Evolutionary conservation across 1,140 invertebrate genomes (phyloP).

Genomic region (Aphelinus certus): DNA sequence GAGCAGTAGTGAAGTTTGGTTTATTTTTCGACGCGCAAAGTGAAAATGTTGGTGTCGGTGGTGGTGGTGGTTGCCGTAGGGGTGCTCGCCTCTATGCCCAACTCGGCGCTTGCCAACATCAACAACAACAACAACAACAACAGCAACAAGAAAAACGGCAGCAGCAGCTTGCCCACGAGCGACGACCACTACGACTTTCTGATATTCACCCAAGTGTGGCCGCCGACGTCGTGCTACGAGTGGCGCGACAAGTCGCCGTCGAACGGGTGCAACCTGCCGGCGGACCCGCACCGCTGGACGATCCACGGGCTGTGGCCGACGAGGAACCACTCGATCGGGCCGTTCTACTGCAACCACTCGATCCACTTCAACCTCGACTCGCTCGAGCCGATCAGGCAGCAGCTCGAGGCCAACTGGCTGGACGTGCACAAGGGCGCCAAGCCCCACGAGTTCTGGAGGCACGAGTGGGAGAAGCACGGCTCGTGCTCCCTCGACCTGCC

Average conservation of each 20-base stretch:
- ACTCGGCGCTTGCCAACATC: too few species aligned
- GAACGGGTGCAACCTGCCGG: conserved; percentile 73
- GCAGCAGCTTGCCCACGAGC: too few species aligned
- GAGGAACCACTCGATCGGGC: conserved; percentile 72
- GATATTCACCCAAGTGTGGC: conserved; percentile 86
- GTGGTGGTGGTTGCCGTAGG: too few species aligned
- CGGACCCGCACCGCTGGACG: conserved; percentile 69
- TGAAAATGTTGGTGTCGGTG: too few species aligned
- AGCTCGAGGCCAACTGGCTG: conserved; percentile 76
- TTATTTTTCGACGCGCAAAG: too few species aligned
- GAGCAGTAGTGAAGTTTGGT: too few species aligned
- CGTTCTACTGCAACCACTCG: conserved; percentile 74
- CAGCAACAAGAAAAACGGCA: too few species aligned
- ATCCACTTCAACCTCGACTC: conserved; percentile 72
- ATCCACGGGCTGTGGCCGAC: conserved; percentile 88
- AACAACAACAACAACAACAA: too few species aligned
- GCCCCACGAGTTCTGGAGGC: conserved; percentile 76
- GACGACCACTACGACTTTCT: conserved; percentile 74
- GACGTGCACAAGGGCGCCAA: conserved; percentile 74
- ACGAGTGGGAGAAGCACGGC: conserved; percentile 88
- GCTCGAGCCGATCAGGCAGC: conserved; percentile 69
- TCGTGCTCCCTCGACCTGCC: conserved; percentile 76
- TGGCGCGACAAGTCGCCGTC: conserved; percentile 71
- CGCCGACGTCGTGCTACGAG: conserved; percentile 76
- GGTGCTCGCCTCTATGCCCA: too few species aligned